Base-by-base conservation (phyloP, 2,888 invertebrate genomes). In the Osmoderma eremita region DNA sequence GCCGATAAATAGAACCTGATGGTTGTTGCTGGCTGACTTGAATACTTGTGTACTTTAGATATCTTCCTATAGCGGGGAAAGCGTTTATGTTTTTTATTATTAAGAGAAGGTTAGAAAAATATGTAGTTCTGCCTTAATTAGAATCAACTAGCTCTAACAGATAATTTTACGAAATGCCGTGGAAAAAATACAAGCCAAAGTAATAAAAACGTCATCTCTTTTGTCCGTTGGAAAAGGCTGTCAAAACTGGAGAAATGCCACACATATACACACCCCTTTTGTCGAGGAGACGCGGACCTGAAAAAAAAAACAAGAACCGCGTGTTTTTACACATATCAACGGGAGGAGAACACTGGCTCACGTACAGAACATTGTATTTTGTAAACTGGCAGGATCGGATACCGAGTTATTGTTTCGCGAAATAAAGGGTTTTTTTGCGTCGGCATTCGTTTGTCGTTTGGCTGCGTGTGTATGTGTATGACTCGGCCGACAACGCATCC, bases 371-470 rank as follows among this genome's bases (percentile, higher is more conserved):
- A 45, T 58, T 58, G 58, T 58, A 58, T 58, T 53, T 45, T 45
- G 58, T 45, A 24, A 58, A 58, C 45, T 39, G 45, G 30, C 58
- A 58, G 58, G 42, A 24, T 58, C 45, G 58, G 58, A 58, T 58
- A 58, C 58, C 45, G 42, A 39, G 58, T 58, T 58, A 65, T 65
- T 65, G 65, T 65, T 65, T 65, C 48, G 56, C 49, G 54, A 48
- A 65, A 65, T 65, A 65, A 65, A 65, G 56, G 65, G 49, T 56
- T 65, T 30, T 65, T 65, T 65, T 65, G 65, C 58, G 58, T 58
- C 58, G 58, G 58, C 58, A 45, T 65, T 65, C 63, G 63, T 41
- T 63, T 65, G 65, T 65, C 30, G 38, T 17, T 1, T 58, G 58
- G 42, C 58, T 58, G 13, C 15, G 58, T n/a, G n/a, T n/a, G n/a